These are phyloP conservation scores for Notolabrus celidotus DNA, from an alignment of 2,797 vertebrate genomes.

Conservation along the genomic window DNA sequence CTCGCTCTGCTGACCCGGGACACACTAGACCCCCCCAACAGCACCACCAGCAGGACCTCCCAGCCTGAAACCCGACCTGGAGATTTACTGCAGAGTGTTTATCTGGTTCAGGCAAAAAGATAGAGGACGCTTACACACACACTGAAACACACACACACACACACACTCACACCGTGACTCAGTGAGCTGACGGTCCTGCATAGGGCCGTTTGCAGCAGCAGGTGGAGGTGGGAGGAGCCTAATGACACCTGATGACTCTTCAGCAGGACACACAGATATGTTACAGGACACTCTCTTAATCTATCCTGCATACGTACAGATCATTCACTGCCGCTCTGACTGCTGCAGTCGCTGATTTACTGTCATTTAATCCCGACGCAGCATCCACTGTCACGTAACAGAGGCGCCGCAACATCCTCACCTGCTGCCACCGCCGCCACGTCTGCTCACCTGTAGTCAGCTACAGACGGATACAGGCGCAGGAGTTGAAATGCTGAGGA, in stretches of 20 bases:
- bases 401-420: too few relatives aligned
- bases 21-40: not conserved
- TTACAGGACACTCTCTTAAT: not conserved
- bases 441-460: too few relatives aligned
- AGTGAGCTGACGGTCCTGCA: not conserved
- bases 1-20: slow-evolving; percentile 16
- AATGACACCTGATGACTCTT: not conserved
- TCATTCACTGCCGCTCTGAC: too few relatives aligned
- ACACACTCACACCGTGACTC: not conserved
- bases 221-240: not conserved
- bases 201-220: not conserved
- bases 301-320: too few relatives aligned
- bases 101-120: not conserved
- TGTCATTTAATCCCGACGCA: too few relatives aligned
- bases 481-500: too few relatives aligned
- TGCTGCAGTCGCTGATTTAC: too few relatives aligned
- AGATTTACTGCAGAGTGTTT: not conserved
- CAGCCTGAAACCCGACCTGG: slow-evolving; percentile 24
- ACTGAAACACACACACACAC: not conserved
- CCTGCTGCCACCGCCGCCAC: too few relatives aligned
- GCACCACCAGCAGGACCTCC: not conserved
- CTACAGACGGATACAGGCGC: too few relatives aligned
- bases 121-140: not conserved
- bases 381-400: too few relatives aligned
- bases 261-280: not conserved